phyloP scores from a whole-genome alignment of 2,888 invertebrate species.

The Labia minor region DNA sequence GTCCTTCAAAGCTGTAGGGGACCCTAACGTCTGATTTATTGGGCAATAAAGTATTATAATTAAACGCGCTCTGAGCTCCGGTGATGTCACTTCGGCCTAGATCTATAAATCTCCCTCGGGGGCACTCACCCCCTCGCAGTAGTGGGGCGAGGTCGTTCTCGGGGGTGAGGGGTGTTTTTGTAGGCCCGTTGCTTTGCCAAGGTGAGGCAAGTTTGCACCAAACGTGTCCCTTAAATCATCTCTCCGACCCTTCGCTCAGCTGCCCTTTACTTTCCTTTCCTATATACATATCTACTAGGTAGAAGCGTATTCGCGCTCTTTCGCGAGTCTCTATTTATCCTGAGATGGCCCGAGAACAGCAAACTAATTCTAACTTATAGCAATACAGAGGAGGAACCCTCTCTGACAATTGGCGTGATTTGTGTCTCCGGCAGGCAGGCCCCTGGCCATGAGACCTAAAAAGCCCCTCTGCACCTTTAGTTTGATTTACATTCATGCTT shows the following conservation, averaged over 20 bases:
- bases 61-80: slow-evolving; percentile 49
- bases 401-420: slow-evolving; percentile 13
- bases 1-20: slow-evolving; percentile 42
- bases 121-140: slow-evolving; percentile 29
- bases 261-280: neutral
- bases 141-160: slow-evolving; percentile 30
- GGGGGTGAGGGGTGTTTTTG: slow-evolving; percentile 39
- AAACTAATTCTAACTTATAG: slow-evolving; percentile 13
- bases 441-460: neutral
- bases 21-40: slow-evolving; percentile 49
- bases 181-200: slow-evolving; percentile 19
- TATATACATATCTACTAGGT: no score
- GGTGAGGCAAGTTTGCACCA: slow-evolving; percentile 16
- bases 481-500: neutral
- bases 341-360: slow-evolving; percentile 14
- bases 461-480: slow-evolving; percentile 7
- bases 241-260: neutral
- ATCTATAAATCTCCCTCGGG: slow-evolving; percentile 38
- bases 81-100: slow-evolving; percentile 39
- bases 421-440: neutral
- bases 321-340: neutral
- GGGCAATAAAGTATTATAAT: slow-evolving; percentile 71
- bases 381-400: slow-evolving; percentile 13
- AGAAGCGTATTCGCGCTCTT: no score
- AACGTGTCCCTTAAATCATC: slow-evolving; percentile 19